Conservation (phyloP, 2,113 vertebrate genomes). For the Psammodynastes pulverulentus region DNA sequence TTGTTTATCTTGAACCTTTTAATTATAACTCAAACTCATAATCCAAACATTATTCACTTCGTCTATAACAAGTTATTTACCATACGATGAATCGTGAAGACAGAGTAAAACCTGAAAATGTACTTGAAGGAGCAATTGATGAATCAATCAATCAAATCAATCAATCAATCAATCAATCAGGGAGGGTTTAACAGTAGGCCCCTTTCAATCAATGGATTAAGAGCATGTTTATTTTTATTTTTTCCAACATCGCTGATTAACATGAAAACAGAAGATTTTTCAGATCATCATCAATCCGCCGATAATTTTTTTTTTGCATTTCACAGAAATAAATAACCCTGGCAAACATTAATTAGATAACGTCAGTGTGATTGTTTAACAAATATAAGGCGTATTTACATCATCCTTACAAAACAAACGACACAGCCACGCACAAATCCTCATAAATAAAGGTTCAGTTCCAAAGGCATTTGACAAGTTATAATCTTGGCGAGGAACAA, state of each 20-base stretch:
- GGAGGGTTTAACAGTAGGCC: constrained; percentile 59
- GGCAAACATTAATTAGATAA: constrained; percentile 70
- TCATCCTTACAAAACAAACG: constrained; percentile 71
- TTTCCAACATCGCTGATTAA: constrained; percentile 65
- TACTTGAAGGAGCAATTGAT: constrained; percentile 34
- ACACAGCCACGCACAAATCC: constrained; percentile 70
- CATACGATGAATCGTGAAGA: constrained; percentile 29
- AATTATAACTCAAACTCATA: constrained; percentile 26
- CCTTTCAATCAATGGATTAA: constrained; percentile 75
- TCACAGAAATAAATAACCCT: constrained; percentile 74
- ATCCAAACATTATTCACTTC: constrained; percentile 19
- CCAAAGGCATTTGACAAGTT: constrained; percentile 58
- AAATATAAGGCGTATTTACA: constrained; percentile 78
- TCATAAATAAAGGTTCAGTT: constrained; percentile 67
- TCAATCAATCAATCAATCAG: constrained; percentile 36
- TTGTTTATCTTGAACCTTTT: constrained; percentile 24
- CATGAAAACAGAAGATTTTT: constrained; percentile 68
- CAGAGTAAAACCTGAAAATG: constrained; percentile 24
- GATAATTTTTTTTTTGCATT: constrained; percentile 61
- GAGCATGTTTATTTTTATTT: constrained; percentile 61
- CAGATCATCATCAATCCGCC: constrained; percentile 68
- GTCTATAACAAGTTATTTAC: constrained; percentile 14
- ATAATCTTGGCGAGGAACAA: constrained; percentile 62
- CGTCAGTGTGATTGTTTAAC: constrained; percentile 67
- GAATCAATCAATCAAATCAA: too few relatives aligned